Evolutionary conservation across 2,113 vertebrate genomes (phyloP).

Genomic region (Rostratula benghalensis): DNA sequence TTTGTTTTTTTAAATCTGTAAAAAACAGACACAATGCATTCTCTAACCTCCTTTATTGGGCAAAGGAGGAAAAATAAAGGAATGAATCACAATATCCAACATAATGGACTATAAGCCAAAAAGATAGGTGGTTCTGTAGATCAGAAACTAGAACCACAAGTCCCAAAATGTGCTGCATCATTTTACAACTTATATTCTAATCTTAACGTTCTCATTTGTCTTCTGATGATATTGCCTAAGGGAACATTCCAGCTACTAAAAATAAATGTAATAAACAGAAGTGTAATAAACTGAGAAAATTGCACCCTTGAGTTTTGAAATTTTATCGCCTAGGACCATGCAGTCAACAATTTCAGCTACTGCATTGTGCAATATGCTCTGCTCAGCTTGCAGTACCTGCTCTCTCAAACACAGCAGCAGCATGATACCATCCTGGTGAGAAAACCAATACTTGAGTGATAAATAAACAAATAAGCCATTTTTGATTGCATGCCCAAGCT

Average conservation of each 20-base stretch:
- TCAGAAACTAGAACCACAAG: not conserved
- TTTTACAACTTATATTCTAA: not conserved
- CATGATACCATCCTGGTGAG: not conserved
- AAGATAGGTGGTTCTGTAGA: not conserved
- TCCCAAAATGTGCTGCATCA: not conserved
- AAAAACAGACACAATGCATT: not conserved
- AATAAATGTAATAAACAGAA: not conserved
- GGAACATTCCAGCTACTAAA: not conserved
- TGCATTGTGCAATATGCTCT: not conserved
- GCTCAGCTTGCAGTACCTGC: not conserved
- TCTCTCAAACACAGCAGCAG: not conserved
- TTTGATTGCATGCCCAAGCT: not conserved
- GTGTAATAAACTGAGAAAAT: not conserved
- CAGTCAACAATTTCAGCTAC: not conserved
- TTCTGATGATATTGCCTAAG: not conserved
- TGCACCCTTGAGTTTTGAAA: not conserved
- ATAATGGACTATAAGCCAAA: not conserved
- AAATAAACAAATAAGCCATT: not conserved
- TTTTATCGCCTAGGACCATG: not conserved
- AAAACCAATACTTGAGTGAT: not conserved
- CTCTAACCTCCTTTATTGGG: not conserved
- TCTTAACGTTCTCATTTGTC: not conserved
- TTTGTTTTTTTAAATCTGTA: not conserved
- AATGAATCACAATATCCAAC: not conserved
- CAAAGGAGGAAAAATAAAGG: not conserved